Base-by-base conservation (phyloP, 1,140 invertebrate species). In the Bombus waltoni region DNA sequence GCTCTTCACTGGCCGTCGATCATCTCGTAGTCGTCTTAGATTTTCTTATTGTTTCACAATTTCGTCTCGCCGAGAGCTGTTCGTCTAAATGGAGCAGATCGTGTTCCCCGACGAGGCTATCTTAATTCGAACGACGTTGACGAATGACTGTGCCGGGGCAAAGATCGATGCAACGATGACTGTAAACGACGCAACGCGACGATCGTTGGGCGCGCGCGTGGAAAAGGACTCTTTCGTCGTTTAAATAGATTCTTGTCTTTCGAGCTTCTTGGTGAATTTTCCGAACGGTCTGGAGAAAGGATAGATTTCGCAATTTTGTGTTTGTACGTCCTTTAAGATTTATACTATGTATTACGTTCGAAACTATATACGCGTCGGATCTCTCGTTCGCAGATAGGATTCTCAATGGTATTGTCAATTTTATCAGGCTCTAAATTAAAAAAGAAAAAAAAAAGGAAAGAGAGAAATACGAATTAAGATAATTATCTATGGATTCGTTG, bases 61-160 rank as follows among this genome's bases (percentile, higher is more conserved):
- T 2, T 38, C 13, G 28, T 53, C 11, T 3, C 18, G 28, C 13
- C 38, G 10, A 13, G 11, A 71, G n/a, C 32, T 25, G 22, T 13
- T 18, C 28, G 28, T 10, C 3, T 28, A 8, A 32, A 57, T 18
- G 32, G 25, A 28, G 32, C 35, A 18, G 10, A 73, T 53, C 66
- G 32, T n/a, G 32, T 25, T 79, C 9, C 42, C n/a, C 15, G 62
- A 53, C 5, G 18, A 53, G 65, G 66, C 44, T 70, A 72, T 38
- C 53, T 82, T 74, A 47, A 75, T 82, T 82, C 32, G 57, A n/a
- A 13, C 53, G 22, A 62, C 40, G 71, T 47, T 38, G 25, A 47
- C 22, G 25, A 35, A 22, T 71, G 35, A 13, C 53, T 1, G 38
- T 6, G 40, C 47, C 11, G 80, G 47, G 28, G 28, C 68, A 9